A percentile compares a stretch with the other conserved stretches of the same genome.
phyloP scores from a whole-genome alignment of 2,888 invertebrate species.

The Polymixis lichenea region DNA sequence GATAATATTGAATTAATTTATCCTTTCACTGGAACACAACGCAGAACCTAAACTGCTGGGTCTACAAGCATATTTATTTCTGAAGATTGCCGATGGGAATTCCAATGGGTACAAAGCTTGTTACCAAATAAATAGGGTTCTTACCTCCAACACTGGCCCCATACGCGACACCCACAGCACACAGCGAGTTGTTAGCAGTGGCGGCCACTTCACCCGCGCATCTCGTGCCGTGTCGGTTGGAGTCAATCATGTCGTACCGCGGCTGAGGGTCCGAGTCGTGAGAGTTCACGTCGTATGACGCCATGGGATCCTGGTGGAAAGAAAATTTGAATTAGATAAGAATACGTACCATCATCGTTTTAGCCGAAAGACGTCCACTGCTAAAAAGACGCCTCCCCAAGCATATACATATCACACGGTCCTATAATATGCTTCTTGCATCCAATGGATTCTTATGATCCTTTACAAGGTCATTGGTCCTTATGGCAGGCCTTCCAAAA shows the following conservation, averaged over 20 bases:
- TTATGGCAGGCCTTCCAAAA: too few relatives aligned
- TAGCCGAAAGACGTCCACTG: background rate
- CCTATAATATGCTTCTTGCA: background rate
- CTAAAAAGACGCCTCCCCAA: background rate
- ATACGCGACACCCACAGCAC: constrained; percentile 99
- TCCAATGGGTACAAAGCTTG: background rate
- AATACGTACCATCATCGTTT: background rate
- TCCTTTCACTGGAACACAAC: background rate
- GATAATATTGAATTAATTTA: background rate
- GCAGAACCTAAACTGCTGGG: too few relatives aligned
- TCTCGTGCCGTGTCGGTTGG: constrained; percentile 98
- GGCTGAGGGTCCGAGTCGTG: constrained; percentile 99
- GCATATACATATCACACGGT: background rate
- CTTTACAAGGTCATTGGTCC: background rate
- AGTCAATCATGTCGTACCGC: constrained; percentile 98
- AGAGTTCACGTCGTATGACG: constrained; percentile 99
- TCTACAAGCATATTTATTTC: too few relatives aligned
- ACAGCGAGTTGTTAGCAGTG: constrained; percentile 98
- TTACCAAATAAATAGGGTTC: constrained; percentile 3
- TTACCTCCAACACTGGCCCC: constrained; percentile 98
- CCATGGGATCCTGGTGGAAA: constrained; percentile 95
- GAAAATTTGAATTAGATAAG: background rate
- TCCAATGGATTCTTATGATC: background rate
- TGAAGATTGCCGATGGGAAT: background rate
- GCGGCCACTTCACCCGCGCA: constrained; percentile 99